These are phyloP conservation scores for Callaeas wilsoni DNA, from an alignment of 2,113 vertebrate species.

Conservation along the genomic window DNA sequence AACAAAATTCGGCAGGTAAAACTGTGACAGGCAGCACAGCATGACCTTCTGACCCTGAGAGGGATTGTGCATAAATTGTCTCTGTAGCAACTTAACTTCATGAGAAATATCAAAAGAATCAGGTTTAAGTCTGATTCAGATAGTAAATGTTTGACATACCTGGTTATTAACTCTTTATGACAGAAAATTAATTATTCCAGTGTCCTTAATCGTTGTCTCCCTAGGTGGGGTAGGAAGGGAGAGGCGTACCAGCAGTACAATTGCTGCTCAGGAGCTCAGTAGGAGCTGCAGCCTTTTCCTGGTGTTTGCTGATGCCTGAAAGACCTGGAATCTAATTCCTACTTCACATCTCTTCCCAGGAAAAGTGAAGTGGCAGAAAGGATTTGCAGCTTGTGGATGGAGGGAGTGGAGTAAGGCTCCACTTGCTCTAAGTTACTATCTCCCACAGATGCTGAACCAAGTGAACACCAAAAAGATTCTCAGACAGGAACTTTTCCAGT, in stretches of 20 bases:
- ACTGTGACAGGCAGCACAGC: background rate
- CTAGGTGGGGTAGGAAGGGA: background rate
- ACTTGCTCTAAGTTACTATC: background rate
- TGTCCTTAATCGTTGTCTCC: background rate
- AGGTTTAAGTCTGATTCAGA: background rate
- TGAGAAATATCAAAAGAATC: background rate
- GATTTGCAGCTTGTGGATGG: background rate
- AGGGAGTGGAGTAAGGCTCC: background rate
- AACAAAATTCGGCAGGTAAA: background rate
- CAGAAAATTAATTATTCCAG: background rate
- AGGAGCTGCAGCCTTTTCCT: background rate
- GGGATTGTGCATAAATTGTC: rapidly evolving
- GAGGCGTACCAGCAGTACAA: background rate
- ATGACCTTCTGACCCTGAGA: background rate
- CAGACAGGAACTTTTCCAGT: background rate
- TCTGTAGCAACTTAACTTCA: background rate
- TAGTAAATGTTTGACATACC: background rate
- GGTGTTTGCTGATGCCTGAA: background rate
- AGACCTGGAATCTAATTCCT: background rate
- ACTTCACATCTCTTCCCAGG: background rate
- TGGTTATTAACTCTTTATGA: background rate
- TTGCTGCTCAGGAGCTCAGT: background rate
- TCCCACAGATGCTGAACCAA: background rate
- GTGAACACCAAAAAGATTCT: background rate
- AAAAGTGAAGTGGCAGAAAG: background rate